A percentile compares a stretch with the other conserved stretches of the same genome.
Conservation (phyloP, 2,888 invertebrate species). For the Baronia brevicornis region DNA sequence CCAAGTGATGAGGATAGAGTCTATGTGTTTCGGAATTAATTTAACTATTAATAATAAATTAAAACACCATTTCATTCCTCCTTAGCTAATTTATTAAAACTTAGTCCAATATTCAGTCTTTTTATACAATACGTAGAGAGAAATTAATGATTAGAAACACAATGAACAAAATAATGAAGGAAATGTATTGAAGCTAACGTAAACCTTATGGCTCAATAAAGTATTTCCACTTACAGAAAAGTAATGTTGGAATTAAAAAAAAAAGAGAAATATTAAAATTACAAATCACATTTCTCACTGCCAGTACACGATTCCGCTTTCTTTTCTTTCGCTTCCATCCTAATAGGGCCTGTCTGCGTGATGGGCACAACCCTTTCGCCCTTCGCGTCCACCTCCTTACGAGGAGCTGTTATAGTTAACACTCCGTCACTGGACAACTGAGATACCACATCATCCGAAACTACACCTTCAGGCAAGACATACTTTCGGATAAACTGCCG, state of each 20-base stretch:
- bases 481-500: constrained; percentile 84
- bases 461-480: constrained; percentile 82
- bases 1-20: no score
- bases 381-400: constrained; percentile 32
- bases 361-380: constrained; percentile 74
- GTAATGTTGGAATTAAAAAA: not conserved
- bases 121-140: no score
- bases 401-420: constrained; percentile 79
- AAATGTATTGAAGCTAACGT: no score
- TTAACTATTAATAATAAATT: no score
- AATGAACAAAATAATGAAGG: no score
- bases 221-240: not conserved
- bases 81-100: no score
- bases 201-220: not conserved
- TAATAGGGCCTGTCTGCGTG: constrained; percentile 73
- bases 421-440: constrained; percentile 84
- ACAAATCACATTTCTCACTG: constrained; percentile 14
- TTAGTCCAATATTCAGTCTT: no score
- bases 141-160: no score
- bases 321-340: constrained; percentile 41
- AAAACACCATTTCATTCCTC: no score
- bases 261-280: not conserved
- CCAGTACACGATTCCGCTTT: constrained; percentile 1
- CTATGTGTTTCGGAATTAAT: no score
- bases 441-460: constrained; percentile 80